A percentile compares a stretch with the other conserved stretches of the same genome.
These are phyloP conservation scores for Bombycilla garrulus DNA, from an alignment of 2,113 vertebrate genomes.

Conservation along the genomic window DNA sequence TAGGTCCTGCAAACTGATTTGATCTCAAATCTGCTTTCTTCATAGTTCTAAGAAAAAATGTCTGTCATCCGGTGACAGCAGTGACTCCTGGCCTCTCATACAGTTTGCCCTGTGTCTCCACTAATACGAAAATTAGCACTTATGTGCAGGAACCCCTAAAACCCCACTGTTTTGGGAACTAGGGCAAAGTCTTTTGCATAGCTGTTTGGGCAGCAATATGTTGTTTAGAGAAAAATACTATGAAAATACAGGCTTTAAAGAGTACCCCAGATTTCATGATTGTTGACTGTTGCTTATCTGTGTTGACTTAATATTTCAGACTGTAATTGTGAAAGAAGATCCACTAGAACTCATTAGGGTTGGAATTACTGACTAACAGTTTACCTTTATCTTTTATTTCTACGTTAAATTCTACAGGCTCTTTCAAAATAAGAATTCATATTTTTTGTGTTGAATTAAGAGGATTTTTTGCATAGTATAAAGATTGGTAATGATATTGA, in stretches of 20 bases:
- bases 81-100: not conserved
- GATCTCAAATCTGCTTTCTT: not conserved
- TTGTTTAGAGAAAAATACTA: not conserved
- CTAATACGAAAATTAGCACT: not conserved
- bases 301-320: not conserved
- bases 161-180: not conserved
- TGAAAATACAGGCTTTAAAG: not conserved
- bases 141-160: not conserved
- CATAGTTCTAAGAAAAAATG: not conserved
- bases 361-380: not conserved
- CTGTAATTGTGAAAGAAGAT: not conserved
- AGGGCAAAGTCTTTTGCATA: not conserved
- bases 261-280: not conserved
- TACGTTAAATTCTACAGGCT: not conserved
- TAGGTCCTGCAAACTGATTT: not conserved
- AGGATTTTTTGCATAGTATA: not conserved
- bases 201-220: fast-evolving
- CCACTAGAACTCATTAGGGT: not conserved
- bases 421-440: not conserved
- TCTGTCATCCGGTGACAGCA: not conserved
- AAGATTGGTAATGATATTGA: not conserved
- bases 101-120: not conserved
- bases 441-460: not conserved
- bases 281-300: not conserved
- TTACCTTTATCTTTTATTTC: not conserved